Base-by-base conservation (phyloP, 2,888 invertebrate genomes). In the Drosophila acutilabella region DNA sequence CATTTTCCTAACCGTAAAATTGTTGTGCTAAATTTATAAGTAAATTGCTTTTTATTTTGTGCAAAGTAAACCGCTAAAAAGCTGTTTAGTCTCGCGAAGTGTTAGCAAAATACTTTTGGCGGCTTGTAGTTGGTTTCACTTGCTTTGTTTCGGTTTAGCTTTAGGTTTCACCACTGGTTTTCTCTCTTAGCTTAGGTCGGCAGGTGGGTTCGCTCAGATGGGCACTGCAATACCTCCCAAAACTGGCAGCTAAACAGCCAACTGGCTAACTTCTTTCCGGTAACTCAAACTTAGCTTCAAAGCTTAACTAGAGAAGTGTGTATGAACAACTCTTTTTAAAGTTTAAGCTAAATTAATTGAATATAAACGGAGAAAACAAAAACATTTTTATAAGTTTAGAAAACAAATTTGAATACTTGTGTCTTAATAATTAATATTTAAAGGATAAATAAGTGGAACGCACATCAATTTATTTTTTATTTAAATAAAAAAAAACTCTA, bases 41-140 rank as follows among this genome's bases (percentile, higher is more conserved):
- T 77, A 77, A 79, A 77, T 79, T 79, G 77, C 72, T 71, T 76
- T 75, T 71, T 76, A 67, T 71, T 76, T 71, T 76, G 71, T 51
- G 75, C 70, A 54, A 60, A 74, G 64, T 59, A 74, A 75, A 75
- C 74, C 74, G 62, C 74, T 66, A 71, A 71, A 75, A 74, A 75
- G 79, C 79, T 78, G 74, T 76, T 76, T 76, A 76, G 74, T 64
- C 76, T 74, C 79, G 76, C 79, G 75, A 76, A 76, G 76, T 78
- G 76, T 78, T 76, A 18, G 76, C 75, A 69, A 79, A 76, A 78
- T 74, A 78, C 71, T 76, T 76, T 76, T 62, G 61, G 59, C 65
- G 74, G 70, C 74, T 59, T 41, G 36, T 41, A 50, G 41, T 58
- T 58, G 56, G 36, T 36, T 47, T 47, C 8, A 36, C 36, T 14